Evolutionary conservation across 2,797 vertebrate genomes (phyloP).

Genomic region (Pseudopleuronectes americanus): DNA sequence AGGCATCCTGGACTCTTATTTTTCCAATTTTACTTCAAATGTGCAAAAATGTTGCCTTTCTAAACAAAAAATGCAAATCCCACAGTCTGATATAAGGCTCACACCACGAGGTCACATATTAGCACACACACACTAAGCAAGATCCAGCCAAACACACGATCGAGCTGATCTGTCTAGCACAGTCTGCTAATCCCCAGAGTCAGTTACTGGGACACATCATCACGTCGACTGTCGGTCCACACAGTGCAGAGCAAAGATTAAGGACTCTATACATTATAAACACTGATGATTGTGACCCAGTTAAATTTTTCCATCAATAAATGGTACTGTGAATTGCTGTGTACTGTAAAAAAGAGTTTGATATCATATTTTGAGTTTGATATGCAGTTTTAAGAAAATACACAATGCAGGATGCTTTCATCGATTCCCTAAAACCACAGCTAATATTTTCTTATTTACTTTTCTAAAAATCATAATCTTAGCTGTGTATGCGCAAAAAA

Average conservation of each 20-base stretch:
- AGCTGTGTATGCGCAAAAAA: no score
- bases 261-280: conserved; percentile 41
- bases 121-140: conserved; percentile 14
- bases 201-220: conserved; percentile 68
- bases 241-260: conserved; percentile 67
- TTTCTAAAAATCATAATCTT: no score
- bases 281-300: conserved; percentile 51
- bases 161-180: conserved; percentile 44
- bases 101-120: conserved; percentile 15
- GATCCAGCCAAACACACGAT: conserved; percentile 39
- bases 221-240: conserved; percentile 56
- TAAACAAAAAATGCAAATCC: background rate
- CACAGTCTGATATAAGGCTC: background rate
- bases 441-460: no score
- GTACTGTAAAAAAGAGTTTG: background rate
- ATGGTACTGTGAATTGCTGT: background rate
- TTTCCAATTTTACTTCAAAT: background rate
- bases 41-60: background rate
- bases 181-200: conserved; percentile 70
- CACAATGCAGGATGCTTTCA: no score
- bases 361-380: background rate
- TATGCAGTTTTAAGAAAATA: no score
- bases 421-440: no score
- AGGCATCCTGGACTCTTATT: background rate
- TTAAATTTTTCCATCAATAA: conserved; percentile 14